These are phyloP conservation scores for Protophormia terraenovae DNA, from an alignment of 2,888 invertebrate species.

Conservation along the genomic window DNA sequence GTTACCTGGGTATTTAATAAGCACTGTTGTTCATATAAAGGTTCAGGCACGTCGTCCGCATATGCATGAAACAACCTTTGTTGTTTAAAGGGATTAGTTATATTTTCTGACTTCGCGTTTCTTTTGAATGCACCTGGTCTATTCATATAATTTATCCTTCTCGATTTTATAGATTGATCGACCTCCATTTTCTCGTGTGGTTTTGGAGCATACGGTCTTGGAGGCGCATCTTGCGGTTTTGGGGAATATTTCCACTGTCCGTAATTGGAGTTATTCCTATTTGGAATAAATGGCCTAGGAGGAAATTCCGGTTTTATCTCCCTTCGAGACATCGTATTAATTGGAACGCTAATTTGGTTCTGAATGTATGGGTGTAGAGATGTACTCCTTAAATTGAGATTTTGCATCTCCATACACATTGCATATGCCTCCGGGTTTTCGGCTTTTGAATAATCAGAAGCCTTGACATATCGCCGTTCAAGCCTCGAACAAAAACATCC, in stretches of 20 bases:
- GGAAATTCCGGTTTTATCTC: not conserved
- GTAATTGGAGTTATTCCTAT: not conserved
- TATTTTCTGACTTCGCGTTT: not conserved
- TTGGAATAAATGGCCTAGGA: not conserved
- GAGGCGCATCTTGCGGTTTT: not conserved
- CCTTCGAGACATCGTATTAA: not conserved
- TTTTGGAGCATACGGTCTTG: not conserved
- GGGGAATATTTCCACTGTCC: not conserved
- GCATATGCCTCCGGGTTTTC: not conserved
- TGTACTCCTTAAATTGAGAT: not conserved
- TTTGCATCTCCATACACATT: not conserved
- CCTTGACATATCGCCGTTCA: not conserved
- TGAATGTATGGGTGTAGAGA: not conserved
- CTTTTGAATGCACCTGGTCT: not conserved
- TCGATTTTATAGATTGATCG: not conserved
- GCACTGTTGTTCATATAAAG: not conserved
- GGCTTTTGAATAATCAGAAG: not conserved
- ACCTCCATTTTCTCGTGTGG: slow-evolving; percentile 4
- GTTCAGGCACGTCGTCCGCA: not conserved
- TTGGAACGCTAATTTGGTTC: not conserved
- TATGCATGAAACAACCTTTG: not conserved
- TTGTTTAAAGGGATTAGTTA: not conserved
- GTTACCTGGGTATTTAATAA: not conserved
- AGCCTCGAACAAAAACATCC: not conserved
- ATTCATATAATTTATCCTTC: not conserved